Percentiles rank a stretch among this genome's conserved stretches.
Conservation (phyloP, 2,113 vertebrate species). For the Seriola quinqueradiata region DNA sequence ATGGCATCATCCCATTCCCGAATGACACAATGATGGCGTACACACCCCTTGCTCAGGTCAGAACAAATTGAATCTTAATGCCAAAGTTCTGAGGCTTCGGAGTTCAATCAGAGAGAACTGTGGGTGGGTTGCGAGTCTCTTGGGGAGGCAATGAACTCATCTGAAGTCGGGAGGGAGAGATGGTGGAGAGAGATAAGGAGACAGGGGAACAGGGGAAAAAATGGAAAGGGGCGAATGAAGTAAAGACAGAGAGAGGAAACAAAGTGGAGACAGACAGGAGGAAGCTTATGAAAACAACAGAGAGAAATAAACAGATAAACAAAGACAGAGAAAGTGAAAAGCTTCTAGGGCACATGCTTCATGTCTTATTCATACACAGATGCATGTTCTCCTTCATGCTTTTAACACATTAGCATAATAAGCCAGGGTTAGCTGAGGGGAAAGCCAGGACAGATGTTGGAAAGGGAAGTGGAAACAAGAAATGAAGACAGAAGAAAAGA, state of each 20-base stretch:
- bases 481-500: neutral
- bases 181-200: slow-evolving; percentile 7
- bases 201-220: neutral
- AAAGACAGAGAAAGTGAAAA: neutral
- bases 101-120: slow-evolving; percentile 60
- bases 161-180: slow-evolving; percentile 49
- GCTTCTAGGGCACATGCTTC: slow-evolving; percentile 18
- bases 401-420: neutral
- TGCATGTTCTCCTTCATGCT: slow-evolving; percentile 5
- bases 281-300: neutral
- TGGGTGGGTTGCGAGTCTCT: slow-evolving; percentile 57
- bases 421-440: neutral
- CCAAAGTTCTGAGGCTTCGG: slow-evolving; percentile 33
- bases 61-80: slow-evolving; percentile 66
- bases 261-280: neutral
- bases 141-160: slow-evolving; percentile 60
- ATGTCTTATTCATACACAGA: slow-evolving; percentile 30
- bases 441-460: neutral
- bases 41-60: slow-evolving; percentile 62
- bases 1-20: slow-evolving; percentile 24
- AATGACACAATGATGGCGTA: slow-evolving; percentile 44
- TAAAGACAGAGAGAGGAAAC: neutral
- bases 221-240: neutral
- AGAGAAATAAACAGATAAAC: neutral
- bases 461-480: neutral